Conservation (phyloP, 2,888 invertebrate genomes). For the Aricia artaxerxes region DNA sequence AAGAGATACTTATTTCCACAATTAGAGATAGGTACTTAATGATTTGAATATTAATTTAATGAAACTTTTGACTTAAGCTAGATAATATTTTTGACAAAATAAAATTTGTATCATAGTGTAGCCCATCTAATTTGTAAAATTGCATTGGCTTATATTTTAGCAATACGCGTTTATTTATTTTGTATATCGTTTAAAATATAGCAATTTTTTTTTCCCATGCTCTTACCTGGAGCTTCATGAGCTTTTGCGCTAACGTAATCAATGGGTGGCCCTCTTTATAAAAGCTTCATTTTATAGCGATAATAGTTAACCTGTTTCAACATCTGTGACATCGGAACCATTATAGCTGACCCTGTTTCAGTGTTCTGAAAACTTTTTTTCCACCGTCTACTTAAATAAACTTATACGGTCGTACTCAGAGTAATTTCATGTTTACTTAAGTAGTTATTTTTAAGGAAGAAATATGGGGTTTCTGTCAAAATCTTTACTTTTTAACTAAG, state of each 20-base stretch:
- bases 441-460: too few species aligned
- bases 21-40: background rate
- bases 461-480: background rate
- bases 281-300: background rate
- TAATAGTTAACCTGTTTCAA: background rate
- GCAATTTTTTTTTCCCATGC: background rate
- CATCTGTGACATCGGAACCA: conserved; percentile 15
- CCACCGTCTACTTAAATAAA: background rate
- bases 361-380: background rate
- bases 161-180: too few species aligned
- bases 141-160: too few species aligned
- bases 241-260: background rate
- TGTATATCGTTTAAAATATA: too few species aligned
- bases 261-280: background rate
- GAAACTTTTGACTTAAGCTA: background rate
- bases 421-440: too few species aligned
- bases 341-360: background rate
- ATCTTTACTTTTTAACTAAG: too few species aligned
- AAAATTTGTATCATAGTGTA: too few species aligned
- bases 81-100: background rate
- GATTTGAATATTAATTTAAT: background rate
- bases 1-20: background rate
- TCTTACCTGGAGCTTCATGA: background rate
- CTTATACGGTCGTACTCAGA: background rate
- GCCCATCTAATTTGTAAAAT: too few species aligned